phyloP scores from a whole-genome alignment of 2,888 invertebrate genomes.

The Kuschelorhynchus macadamiae region DNA sequence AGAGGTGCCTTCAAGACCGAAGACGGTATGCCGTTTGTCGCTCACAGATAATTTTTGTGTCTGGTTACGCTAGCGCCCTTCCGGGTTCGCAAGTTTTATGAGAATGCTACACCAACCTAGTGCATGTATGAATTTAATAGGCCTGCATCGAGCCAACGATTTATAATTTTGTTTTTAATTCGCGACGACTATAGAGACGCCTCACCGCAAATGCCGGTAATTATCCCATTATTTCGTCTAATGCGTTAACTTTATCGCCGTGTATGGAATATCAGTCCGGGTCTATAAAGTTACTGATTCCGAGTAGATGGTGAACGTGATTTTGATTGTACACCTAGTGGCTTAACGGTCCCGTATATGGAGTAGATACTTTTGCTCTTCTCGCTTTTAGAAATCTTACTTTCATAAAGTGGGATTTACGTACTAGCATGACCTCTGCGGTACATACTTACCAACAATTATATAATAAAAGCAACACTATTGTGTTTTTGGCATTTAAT shows the following conservation, averaged over 20 bases:
- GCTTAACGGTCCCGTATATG: constrained; percentile 11
- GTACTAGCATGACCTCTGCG: too few species aligned
- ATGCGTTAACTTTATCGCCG: constrained; percentile 19
- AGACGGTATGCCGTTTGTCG: constrained; percentile 46
- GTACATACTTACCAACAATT: too few species aligned
- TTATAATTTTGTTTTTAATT: constrained; percentile 40
- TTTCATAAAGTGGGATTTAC: too few species aligned
- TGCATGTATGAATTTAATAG: constrained; percentile 24
- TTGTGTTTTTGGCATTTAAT: too few species aligned
- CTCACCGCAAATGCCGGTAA: constrained; percentile 30
- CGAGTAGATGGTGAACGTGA: constrained; percentile 7
- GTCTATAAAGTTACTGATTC: constrained; percentile 22
- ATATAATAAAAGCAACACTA: too few species aligned
- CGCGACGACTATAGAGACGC: constrained; percentile 19
- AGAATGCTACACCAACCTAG: constrained; percentile 21
- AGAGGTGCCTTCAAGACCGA: constrained; percentile 44
- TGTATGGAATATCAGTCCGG: constrained; percentile 17
- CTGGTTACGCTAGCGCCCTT: constrained; percentile 35
- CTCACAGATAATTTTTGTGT: constrained; percentile 42
- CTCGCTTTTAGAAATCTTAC: constrained; percentile 3
- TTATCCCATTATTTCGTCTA: constrained; percentile 37
- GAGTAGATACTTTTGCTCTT: constrained; percentile 30
- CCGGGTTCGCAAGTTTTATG: constrained; percentile 40
- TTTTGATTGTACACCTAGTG: constrained; percentile 21
- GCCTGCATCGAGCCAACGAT: constrained; percentile 26